Conservation (phyloP, 2,113 vertebrate species). For the Suricata suricatta region DNA sequence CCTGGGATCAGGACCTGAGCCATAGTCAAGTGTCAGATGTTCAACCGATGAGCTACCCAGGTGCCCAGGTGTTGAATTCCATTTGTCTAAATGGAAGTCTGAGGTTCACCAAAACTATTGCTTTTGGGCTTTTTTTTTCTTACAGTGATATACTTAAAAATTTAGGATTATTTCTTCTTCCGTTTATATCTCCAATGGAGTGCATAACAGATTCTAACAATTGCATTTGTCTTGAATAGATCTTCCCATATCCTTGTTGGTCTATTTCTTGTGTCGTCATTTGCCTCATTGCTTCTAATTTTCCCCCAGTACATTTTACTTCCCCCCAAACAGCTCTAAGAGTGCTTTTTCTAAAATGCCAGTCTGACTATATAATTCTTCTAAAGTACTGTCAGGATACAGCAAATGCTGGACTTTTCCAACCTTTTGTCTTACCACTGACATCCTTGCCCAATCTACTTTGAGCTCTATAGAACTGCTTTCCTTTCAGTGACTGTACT, state of each 20-base stretch:
- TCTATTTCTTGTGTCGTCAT: neutral
- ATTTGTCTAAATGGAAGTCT: neutral
- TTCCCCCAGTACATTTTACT: neutral
- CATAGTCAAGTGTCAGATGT: too few species aligned
- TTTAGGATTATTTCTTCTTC: neutral
- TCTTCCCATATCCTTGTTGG: neutral
- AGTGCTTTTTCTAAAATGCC: neutral
- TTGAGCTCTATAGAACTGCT: neutral
- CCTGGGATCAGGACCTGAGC: too few species aligned
- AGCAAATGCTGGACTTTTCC: neutral
- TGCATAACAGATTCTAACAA: neutral
- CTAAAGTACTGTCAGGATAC: neutral
- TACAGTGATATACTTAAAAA: neutral
- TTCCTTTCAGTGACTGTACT: neutral
- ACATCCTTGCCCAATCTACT: neutral
- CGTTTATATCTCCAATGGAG: neutral
- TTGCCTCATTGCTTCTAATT: constrained; percentile 4
- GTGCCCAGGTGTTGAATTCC: neutral
- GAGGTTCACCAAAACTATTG: neutral
- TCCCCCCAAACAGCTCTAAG: neutral
- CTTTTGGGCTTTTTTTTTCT: neutral
- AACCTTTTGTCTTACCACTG: neutral
- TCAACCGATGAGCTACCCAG: too few species aligned
- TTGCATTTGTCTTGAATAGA: neutral
- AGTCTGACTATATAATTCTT: neutral